Base-by-base conservation (phyloP, 2,113 vertebrate species). In the Ceyx melanurus region DNA sequence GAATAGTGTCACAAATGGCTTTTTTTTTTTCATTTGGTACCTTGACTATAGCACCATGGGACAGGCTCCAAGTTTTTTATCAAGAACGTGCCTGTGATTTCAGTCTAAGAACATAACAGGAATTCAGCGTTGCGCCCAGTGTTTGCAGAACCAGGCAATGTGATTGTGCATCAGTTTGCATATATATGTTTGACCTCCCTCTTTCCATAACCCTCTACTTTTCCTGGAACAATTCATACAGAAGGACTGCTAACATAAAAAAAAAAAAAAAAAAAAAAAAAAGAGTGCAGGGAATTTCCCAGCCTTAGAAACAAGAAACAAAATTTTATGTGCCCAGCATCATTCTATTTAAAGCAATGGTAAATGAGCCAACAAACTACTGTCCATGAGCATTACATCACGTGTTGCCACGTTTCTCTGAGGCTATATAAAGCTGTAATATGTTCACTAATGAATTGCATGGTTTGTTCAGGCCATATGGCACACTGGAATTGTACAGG, bases 371-470 rank as follows among this genome's bases (percentile, higher is more conserved):
- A 96, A 93, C 89, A 89, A 93, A 86, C 89, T 94, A 92, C 95
- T 96, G 96, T 96, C 96, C 89, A 15, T 77, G 72, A 96, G 92
- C 92, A 91, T 95, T 94, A 91, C 89, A 93, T 95, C 91, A 92
- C 92, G 74, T 71, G 82, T 19, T 91, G 78, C 91, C 91, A 82
- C 18, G 5, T 93, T 96, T 88, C 95, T 96, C 89, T 50, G 73
- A 82, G 94, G 96, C 85, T 96, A 56, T 67, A 72, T 83, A 92
- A 94, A 92, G 87, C 91, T 83, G 65, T 83, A 94, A 74, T 31
- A 74, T 33, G 61, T 72, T 95, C 94, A 48, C 87, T 92, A 92
- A 89, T 84, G 68, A 96, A 88, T 46, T 67, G 64, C 75, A 64
- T 91, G 82, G 89, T 74, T 91, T 94, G 87, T 74, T 86, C 72